Conservation (phyloP, 1,140 invertebrate genomes). For the Campoletis sonorensis region DNA sequence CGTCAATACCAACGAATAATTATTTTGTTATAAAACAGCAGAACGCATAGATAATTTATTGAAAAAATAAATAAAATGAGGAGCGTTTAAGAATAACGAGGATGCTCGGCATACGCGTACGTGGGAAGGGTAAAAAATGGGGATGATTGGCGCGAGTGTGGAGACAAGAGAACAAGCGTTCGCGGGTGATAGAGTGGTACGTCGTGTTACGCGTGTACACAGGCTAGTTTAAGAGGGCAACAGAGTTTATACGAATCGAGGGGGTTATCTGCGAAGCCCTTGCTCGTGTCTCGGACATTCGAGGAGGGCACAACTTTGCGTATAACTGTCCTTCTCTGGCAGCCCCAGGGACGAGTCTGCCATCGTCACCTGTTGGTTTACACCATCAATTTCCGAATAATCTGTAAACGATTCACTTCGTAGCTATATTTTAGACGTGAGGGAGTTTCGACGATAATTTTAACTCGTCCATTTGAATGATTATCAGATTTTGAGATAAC, state of each 20-base stretch:
- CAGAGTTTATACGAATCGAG: neutral
- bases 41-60: constrained; percentile 11
- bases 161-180: constrained; percentile 45
- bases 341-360: constrained; percentile 39
- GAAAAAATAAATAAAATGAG: constrained; percentile 61
- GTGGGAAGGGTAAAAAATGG: constrained; percentile 16
- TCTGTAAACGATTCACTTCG: constrained; percentile 33
- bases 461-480: too few species aligned
- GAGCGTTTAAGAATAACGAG: constrained; percentile 60
- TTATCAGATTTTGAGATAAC: too few species aligned
- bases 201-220: constrained; percentile 64
- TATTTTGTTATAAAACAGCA: neutral
- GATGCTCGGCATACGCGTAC: constrained; percentile 62
- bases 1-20: too few species aligned
- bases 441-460: too few species aligned
- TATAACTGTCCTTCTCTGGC: constrained; percentile 6
- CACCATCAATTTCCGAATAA: constrained; percentile 68
- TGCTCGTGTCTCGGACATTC: constrained; percentile 31
- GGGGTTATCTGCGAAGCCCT: neutral
- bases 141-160: constrained; percentile 5
- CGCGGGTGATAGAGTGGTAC: constrained; percentile 66
- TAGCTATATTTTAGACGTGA: neutral
- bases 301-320: constrained; percentile 29
- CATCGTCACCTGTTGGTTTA: constrained; percentile 68
- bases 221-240: neutral